Base-by-base conservation (phyloP, 1,140 invertebrate genomes). In the Cydia strobilella region DNA sequence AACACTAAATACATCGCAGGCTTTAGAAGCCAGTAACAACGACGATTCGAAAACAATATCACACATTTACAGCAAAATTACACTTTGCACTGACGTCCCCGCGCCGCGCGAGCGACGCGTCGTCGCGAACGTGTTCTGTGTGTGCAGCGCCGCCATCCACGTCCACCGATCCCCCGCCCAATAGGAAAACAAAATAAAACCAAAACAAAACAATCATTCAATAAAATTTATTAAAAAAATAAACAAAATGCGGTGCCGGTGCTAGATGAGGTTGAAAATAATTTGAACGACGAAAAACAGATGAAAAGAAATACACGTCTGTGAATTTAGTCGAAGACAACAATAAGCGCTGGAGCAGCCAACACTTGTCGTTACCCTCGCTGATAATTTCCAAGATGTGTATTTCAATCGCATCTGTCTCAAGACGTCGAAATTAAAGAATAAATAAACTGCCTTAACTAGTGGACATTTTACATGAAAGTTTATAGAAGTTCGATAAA, bases 41-140 rank as follows among this genome's bases (percentile, higher is more conserved):
- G 86, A 89, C 82, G 82, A 86, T 85, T 90, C 84, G 84, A 90
- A 91, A 90, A 90, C 90, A 91, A 91, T 92, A 92, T 92, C 90
- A 92, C 90, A 92, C 87, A 88, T 89, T 86, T 86, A 90, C 84
- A 90, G 84, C 87, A 86, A 89, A 84, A 86, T 84, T 83, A 86
- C 90, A 92, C 87, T 84, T 87, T 86, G 84, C 87, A 90, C 85
- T 48, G 42, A 48, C 45, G 42, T 88, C 81, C 78, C 82, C 85
- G 85, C 86, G 78, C 72, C 82, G 82, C 82, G 82, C 84, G 81
- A 81, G 65, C 65, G 65, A 9, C 65, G 65, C 65, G 65, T 51
- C 31, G 65, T n/a, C 65, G 27, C 27, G n/a, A 39, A 18, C 65
- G 15, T 3, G n/a, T 69, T 80, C 84, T 82, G 81, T 77, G 77